Conservation (phyloP, 1,140 invertebrate genomes). For the Hormaphis cornu region DNA sequence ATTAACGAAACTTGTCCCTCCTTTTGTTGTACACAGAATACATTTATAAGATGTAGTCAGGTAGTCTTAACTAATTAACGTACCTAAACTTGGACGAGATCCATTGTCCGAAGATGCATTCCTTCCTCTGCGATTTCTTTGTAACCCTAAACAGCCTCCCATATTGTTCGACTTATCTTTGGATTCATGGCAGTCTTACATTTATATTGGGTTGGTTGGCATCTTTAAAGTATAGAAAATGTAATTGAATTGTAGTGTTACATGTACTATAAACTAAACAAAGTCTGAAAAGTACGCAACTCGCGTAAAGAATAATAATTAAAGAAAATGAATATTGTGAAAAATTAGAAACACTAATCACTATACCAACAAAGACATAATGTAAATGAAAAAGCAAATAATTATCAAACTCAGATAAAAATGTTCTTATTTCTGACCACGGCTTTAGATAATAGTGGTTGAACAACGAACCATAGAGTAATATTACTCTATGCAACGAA, state of each 20-base stretch:
- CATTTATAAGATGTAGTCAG: no score
- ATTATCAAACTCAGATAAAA: slow-evolving; percentile 26
- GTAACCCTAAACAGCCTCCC: slow-evolving; percentile 75
- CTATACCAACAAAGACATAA: no score
- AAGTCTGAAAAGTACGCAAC: neutral
- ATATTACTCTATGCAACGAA: no score
- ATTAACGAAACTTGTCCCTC: no score
- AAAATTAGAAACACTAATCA: no score
- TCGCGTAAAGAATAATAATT: neutral
- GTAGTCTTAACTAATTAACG: slow-evolving; percentile 40
- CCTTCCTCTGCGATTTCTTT: slow-evolving; percentile 63
- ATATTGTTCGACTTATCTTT: slow-evolving; percentile 49
- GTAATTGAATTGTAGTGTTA: neutral
- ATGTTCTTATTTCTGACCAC: no score
- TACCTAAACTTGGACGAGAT: slow-evolving; percentile 65
- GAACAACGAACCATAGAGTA: no score
- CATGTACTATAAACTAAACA: neutral
- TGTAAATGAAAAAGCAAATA: slow-evolving; percentile 32
- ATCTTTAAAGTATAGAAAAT: neutral
- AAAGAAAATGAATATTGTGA: no score
- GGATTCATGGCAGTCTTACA: slow-evolving; percentile 46
- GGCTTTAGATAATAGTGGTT: no score
- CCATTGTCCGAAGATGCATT: slow-evolving; percentile 65
- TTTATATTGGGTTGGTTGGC: neutral
- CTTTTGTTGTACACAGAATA: no score